A percentile compares a stretch with the other conserved stretches of the same genome.
Conservation (phyloP, 2,888 invertebrate genomes). For the Hypomecis punctinalis region DNA sequence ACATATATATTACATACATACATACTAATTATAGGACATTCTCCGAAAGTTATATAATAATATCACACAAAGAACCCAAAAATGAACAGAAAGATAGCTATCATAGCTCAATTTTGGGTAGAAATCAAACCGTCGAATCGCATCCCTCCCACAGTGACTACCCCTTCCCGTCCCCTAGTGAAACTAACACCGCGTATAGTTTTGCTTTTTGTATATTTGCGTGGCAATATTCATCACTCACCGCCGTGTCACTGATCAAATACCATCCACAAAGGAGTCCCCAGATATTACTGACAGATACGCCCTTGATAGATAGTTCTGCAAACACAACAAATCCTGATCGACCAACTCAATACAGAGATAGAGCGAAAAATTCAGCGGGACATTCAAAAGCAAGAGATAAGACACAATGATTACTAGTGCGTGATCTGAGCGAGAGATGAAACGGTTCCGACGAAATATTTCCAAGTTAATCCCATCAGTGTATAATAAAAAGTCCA, state of each 20-base stretch:
- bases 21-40: too few relatives aligned
- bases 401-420: constrained; percentile 34
- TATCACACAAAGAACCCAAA: background rate
- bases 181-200: constrained; percentile 81
- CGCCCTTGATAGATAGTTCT: constrained; percentile 77
- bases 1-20: too few relatives aligned
- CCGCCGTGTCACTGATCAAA: constrained; percentile 82
- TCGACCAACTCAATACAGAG: constrained; percentile 50
- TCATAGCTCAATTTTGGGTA: background rate
- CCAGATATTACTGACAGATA: constrained; percentile 80
- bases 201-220: constrained; percentile 85
- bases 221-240: constrained; percentile 85
- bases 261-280: constrained; percentile 81
- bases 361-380: constrained; percentile 41
- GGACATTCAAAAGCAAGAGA: constrained; percentile 33
- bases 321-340: constrained; percentile 70
- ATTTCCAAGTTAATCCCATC: constrained; percentile 45
- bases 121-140: constrained; percentile 32
- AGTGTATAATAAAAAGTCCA: constrained; percentile 42
- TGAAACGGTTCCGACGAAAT: constrained; percentile 36
- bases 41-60: too few relatives aligned
- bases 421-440: constrained; percentile 32
- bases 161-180: constrained; percentile 70
- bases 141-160: constrained; percentile 49
- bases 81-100: background rate